Conservation (phyloP, 2,797 vertebrate species). For the Acanthurus lineatus region DNA sequence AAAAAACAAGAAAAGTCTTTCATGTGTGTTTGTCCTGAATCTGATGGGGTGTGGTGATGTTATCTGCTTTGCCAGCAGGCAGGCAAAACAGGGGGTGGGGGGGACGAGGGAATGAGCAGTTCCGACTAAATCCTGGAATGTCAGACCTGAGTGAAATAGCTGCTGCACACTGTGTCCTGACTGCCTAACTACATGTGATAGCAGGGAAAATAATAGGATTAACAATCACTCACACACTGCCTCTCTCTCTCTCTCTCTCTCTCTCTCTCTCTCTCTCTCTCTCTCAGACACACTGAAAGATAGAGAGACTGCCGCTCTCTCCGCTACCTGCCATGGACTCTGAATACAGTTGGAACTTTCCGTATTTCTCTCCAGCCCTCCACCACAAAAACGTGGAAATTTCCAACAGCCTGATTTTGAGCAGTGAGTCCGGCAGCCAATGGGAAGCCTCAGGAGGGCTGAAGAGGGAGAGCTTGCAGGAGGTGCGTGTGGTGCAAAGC, state of each 20-base stretch:
- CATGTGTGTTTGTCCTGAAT: slow-evolving; percentile 18
- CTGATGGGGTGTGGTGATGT: slow-evolving; percentile 22
- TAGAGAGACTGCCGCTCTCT: slow-evolving; percentile 25
- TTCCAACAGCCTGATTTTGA: slow-evolving; percentile 66
- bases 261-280: slow-evolving; percentile 12
- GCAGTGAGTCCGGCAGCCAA: slow-evolving; percentile 51
- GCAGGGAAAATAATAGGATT: slow-evolving; percentile 70
- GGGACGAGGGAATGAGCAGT: slow-evolving; percentile 42
- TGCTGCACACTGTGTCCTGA: slow-evolving; percentile 65
- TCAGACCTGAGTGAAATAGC: slow-evolving; percentile 72
- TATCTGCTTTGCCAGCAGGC: slow-evolving; percentile 41
- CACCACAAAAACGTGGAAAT: slow-evolving; percentile 66
- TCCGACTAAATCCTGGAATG: slow-evolving; percentile 73
- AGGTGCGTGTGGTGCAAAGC: slow-evolving; percentile 24
- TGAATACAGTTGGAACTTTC: slow-evolving; percentile 67
- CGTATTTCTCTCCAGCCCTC: slow-evolving; percentile 51
- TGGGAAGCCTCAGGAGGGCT: slow-evolving; percentile 35
- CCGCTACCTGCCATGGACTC: slow-evolving; percentile 56
- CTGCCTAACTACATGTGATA: slow-evolving; percentile 66
- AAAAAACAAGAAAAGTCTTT: slow-evolving; percentile 17
- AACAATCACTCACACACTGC: slow-evolving; percentile 53
- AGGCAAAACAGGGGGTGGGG: slow-evolving; percentile 3
- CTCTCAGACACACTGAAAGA: slow-evolving; percentile 36
- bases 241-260: slow-evolving; percentile 9
- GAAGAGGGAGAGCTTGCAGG: slow-evolving; percentile 15